Percentiles rank a stretch among this genome's conserved stretches.
Conservation (phyloP, 2,797 vertebrate species). For the Lutra lutra region DNA sequence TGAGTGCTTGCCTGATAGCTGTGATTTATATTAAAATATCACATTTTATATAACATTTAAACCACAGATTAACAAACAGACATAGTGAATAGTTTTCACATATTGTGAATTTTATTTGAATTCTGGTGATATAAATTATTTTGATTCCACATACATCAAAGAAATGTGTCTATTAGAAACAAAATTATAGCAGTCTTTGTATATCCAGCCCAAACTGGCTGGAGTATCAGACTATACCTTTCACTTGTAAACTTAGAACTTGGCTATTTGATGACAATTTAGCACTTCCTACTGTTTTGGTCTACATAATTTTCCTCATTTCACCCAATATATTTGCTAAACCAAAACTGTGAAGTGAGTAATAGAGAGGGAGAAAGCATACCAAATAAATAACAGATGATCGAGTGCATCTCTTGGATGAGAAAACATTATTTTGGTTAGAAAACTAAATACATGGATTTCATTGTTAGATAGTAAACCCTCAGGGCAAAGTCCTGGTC, state of each 20-base stretch:
- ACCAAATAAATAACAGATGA: slow-evolving; percentile 76
- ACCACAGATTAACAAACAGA: not conserved
- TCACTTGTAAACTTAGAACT: not conserved
- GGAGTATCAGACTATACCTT: slow-evolving; percentile 21
- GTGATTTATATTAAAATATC: slow-evolving; percentile 23
- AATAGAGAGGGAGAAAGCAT: slow-evolving; percentile 23
- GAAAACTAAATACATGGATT: slow-evolving; percentile 68
- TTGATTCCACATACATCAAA: not conserved
- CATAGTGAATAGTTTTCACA: not conserved
- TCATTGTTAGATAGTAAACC: slow-evolving; percentile 68
- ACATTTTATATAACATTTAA: slow-evolving; percentile 3
- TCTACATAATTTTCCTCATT: slow-evolving; percentile 39
- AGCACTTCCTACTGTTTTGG: slow-evolving; percentile 70
- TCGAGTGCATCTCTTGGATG: slow-evolving; percentile 65
- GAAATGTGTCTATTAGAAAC: not conserved
- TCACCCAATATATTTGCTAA: slow-evolving; percentile 57
- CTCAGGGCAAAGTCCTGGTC: slow-evolving; percentile 65
- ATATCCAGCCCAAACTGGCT: not conserved
- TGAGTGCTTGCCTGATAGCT: not conserved
- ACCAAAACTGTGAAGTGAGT: slow-evolving; percentile 72
- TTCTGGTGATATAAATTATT: not conserved
- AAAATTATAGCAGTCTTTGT: not conserved
- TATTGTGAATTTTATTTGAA: slow-evolving; percentile 26
- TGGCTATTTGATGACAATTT: slow-evolving; percentile 65
- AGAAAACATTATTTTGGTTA: slow-evolving; percentile 77